Percentiles rank a stretch among this genome's conserved stretches.
phyloP scores from a whole-genome alignment of 1,140 invertebrate genomes.

The Hycleus phaleratus region DNA sequence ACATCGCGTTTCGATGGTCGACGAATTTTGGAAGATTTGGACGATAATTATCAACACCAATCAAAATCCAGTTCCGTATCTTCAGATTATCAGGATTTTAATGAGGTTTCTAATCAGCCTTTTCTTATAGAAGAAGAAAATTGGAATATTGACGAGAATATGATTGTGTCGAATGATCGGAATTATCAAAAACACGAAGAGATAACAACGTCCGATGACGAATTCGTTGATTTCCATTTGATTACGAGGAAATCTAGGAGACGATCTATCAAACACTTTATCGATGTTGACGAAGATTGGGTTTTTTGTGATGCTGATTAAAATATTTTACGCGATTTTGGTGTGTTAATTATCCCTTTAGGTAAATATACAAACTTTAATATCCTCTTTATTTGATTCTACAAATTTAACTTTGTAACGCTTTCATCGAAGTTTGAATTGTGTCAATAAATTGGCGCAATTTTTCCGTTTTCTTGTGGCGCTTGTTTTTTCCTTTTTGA shows the following conservation, averaged over 20 bases:
- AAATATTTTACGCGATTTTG: not conserved
- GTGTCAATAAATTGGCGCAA: no score
- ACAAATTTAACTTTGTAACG: no score
- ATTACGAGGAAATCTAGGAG: not conserved
- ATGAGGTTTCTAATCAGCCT: not conserved
- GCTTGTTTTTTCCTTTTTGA: no score
- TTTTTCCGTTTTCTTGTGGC: no score
- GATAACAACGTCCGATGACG: slow-evolving; percentile 12
- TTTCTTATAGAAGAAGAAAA: slow-evolving; percentile 2
- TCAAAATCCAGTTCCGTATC: not conserved
- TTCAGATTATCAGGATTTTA: not conserved
- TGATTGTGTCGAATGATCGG: no score
- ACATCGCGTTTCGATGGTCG: not conserved
- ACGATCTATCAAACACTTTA: not conserved
- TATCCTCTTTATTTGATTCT: no score
- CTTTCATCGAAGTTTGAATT: no score
- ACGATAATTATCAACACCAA: not conserved
- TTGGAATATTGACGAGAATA: slow-evolving; percentile 5
- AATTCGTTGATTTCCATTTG: slow-evolving; percentile 4
- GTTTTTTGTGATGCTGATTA: slow-evolving; percentile 15
- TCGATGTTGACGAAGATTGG: slow-evolving; percentile 8
- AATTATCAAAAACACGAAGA: not conserved
- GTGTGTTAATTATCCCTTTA: no score
- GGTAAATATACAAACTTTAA: no score
- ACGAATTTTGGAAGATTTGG: not conserved